phyloP scores from a whole-genome alignment of 2,888 invertebrate genomes.

The Alsophila aescularia region DNA sequence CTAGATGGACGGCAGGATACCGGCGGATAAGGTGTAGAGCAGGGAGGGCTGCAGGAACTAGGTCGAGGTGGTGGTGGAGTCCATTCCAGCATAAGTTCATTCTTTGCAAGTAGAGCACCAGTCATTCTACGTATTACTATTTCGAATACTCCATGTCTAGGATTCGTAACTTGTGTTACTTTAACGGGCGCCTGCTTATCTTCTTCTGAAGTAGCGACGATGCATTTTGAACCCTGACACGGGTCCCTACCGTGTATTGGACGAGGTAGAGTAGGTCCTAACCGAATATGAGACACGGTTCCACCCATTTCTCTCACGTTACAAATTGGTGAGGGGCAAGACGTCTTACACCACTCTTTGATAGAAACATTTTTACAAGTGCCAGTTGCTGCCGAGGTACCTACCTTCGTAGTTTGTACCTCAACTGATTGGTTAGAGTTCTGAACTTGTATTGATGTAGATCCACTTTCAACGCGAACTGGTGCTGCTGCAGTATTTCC shows the following conservation, averaged over 20 bases:
- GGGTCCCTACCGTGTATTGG: conserved; percentile 61
- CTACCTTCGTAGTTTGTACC: conserved; percentile 48
- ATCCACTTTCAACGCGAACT: conserved; percentile 27
- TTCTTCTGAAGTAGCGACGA: conserved; percentile 51
- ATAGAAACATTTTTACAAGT: conserved; percentile 60
- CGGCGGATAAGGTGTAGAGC: conserved; percentile 44
- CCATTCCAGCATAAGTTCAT: conserved; percentile 79
- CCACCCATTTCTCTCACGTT: conserved; percentile 57
- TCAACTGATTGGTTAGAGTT: conserved; percentile 21
- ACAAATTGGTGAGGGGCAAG: conserved; percentile 48
- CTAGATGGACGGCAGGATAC: conserved; percentile 52
- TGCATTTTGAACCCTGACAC: conserved; percentile 69
- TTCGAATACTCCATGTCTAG: conserved; percentile 76
- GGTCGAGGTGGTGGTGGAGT: conserved; percentile 66
- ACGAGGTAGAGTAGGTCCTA: conserved; percentile 65
- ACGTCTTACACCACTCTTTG: conserved; percentile 50
- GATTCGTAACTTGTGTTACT: conserved; percentile 64
- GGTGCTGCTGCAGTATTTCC: conserved; percentile 16
- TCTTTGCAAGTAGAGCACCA: conserved; percentile 72
- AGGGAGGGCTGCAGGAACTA: conserved; percentile 50
- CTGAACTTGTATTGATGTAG: conserved; percentile 14
- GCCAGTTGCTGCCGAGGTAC: conserved; percentile 43
- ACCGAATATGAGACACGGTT: conserved; percentile 70
- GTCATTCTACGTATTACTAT: conserved; percentile 69
- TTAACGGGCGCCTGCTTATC: conserved; percentile 64